phyloP scores from a whole-genome alignment of 2,888 invertebrate genomes.

The Heliconius erato region DNA sequence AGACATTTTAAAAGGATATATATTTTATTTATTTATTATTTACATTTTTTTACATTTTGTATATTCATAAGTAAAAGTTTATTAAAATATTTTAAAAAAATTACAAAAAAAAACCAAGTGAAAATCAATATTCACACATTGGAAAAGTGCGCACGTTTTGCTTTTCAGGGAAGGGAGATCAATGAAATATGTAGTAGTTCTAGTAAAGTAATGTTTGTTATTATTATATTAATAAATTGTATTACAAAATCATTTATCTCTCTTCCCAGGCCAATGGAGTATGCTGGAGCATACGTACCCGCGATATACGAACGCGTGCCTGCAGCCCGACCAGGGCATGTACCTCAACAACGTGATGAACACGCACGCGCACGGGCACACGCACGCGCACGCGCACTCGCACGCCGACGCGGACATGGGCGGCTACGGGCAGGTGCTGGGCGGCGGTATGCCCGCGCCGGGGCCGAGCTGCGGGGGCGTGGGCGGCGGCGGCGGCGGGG shows the following conservation, averaged over 20 bases:
- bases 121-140: background rate
- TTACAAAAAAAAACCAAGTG: too few relatives aligned
- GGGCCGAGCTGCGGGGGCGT: constrained; percentile 58
- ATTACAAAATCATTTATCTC: constrained; percentile 84
- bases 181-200: constrained; percentile 66
- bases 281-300: constrained; percentile 93
- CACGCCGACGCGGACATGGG: constrained; percentile 68
- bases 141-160: constrained; percentile 54
- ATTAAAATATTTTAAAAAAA: too few relatives aligned
- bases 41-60: too few relatives aligned
- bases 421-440: constrained; percentile 74
- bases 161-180: constrained; percentile 85
- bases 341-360: constrained; percentile 84
- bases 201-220: constrained; percentile 51
- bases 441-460: constrained; percentile 74
- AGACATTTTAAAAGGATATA: too few relatives aligned
- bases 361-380: constrained; percentile 60
- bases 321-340: constrained; percentile 86
- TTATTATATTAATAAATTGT: constrained; percentile 60
- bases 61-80: too few relatives aligned
- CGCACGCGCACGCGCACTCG: constrained; percentile 62
- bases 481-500: background rate
- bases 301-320: constrained; percentile 89
- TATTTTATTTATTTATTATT: too few relatives aligned
- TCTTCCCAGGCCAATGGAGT: constrained; percentile 93